Evolutionary conservation across 1,140 invertebrate genomes (phyloP), one percentile per base, ranked within the genome.

Genomic region (Macrobrachium nipponense): DNA sequence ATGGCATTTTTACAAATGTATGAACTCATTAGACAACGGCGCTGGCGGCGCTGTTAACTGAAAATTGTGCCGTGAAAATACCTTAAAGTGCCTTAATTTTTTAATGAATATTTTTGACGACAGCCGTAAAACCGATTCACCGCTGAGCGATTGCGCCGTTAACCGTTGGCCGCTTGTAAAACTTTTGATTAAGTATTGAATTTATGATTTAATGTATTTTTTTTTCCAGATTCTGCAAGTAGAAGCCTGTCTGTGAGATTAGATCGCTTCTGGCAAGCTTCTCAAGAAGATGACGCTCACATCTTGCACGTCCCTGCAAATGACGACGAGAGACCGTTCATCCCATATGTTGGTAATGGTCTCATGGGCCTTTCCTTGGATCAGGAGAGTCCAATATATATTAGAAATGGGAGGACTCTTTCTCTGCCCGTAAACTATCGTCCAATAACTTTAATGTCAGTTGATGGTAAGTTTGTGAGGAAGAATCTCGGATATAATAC

Each of bases 361-460:
- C 90, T 91, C 58, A 72, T 92, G 79, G 91, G 91, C 23, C 87
- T 90, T 36, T 92, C 94, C 59, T 90, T 96, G 27, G 91, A 93
- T 81, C 92, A 93, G 44, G 93, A 95, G 85, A 93, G 94, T 61
- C 92, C 93, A 81, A 89, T 97, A 17, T 94, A 94, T 86, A 94
- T 96, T 62, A 95, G 95, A 90, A 91, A 93, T 87, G 94, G 94
- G 5, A 92, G 96, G 89, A 94, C 95, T 1, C 91, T 97, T 87
- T 94, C 95, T 44, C 90, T 95, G 62, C 93, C 94, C 15, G 91
- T 96, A 10, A 93, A 93, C 36, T 97, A 95, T 90, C 94, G 95
- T 89, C 96, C 96, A 0, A 89, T 97, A 11, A 93, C 97, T 14
- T 92, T 93, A 5, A 91, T 95, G 72, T 90, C 89, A 51, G 91